Conservation (phyloP, 2,888 invertebrate genomes). For the Lingula anatina region DNA sequence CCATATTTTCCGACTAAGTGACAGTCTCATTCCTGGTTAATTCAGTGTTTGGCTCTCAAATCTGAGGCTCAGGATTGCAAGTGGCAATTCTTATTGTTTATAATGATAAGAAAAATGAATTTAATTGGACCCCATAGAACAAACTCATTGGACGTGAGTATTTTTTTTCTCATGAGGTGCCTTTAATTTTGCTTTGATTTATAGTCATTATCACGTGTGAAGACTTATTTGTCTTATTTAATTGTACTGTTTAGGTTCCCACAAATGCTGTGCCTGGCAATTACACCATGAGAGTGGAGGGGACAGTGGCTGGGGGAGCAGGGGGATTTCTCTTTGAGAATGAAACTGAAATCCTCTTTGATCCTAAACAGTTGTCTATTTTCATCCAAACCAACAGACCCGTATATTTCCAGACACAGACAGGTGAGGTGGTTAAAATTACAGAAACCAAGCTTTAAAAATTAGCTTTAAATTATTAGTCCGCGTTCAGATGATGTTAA, state of each 20-base stretch:
- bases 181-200: conserved; percentile 5
- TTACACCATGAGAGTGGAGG: conserved; percentile 80
- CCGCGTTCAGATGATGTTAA: too few species aligned
- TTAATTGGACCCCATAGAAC: too few species aligned
- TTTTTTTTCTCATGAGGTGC: too few species aligned
- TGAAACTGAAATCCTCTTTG: conserved; percentile 78
- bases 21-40: neutral
- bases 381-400: conserved; percentile 94
- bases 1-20: too few species aligned
- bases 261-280: conserved; percentile 75
- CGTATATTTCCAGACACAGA: conserved; percentile 88
- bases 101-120: too few species aligned
- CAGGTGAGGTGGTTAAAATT: conserved; percentile 20
- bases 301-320: conserved; percentile 66
- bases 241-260: conserved; percentile 63
- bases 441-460: too few species aligned
- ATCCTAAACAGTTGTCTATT: conserved; percentile 86
- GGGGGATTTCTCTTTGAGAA: conserved; percentile 87
- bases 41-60: neutral
- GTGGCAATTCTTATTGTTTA: too few species aligned
- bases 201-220: neutral
- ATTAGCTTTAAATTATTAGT: too few species aligned
- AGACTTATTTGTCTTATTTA: neutral
- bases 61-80: too few species aligned
- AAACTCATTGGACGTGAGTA: too few species aligned